A percentile compares a stretch with the other conserved stretches of the same genome.
phyloP scores from a whole-genome alignment of 1,140 invertebrate genomes.

The Steinernema feltiae region DNA sequence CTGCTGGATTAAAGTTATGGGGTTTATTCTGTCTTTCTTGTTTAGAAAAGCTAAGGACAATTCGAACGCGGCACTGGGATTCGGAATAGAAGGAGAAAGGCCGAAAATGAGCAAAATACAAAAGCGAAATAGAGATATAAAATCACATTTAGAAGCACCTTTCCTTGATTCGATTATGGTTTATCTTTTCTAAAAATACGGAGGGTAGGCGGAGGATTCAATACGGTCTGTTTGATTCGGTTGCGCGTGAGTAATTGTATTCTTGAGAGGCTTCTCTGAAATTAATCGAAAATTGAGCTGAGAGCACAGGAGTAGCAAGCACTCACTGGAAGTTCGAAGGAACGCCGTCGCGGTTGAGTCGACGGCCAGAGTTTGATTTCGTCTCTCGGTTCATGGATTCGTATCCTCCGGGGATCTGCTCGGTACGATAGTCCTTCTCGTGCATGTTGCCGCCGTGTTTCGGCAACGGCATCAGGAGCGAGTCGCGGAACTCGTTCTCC shows the following conservation, averaged over 20 bases:
- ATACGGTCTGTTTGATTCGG: not conserved
- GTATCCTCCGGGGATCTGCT: constrained; percentile 39
- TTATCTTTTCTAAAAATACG: not conserved
- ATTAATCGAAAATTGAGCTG: too few species aligned
- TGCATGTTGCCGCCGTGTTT: constrained; percentile 29
- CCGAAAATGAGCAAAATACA: not conserved
- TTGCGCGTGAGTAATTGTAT: constrained; percentile 40
- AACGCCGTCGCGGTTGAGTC: constrained; percentile 31
- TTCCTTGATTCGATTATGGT: not conserved
- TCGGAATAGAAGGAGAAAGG: not conserved
- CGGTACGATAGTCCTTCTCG: constrained; percentile 36
- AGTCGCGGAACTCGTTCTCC: constrained; percentile 17
- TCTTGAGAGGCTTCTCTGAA: constrained; percentile 37
- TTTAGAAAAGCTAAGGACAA: not conserved
- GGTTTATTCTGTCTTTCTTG: not conserved
- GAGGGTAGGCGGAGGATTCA: not conserved
- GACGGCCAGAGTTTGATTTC: constrained; percentile 25
- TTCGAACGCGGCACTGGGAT: constrained; percentile 12
- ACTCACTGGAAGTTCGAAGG: constrained; percentile 35
- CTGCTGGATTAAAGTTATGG: not conserved
- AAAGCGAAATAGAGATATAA: not conserved
- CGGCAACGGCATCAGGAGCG: constrained; percentile 39
- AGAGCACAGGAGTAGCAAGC: too few species aligned
- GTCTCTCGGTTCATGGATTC: constrained; percentile 37
- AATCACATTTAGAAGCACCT: not conserved